Base-by-base conservation (phyloP, 2,888 invertebrate species). In the Cryptus armator region DNA sequence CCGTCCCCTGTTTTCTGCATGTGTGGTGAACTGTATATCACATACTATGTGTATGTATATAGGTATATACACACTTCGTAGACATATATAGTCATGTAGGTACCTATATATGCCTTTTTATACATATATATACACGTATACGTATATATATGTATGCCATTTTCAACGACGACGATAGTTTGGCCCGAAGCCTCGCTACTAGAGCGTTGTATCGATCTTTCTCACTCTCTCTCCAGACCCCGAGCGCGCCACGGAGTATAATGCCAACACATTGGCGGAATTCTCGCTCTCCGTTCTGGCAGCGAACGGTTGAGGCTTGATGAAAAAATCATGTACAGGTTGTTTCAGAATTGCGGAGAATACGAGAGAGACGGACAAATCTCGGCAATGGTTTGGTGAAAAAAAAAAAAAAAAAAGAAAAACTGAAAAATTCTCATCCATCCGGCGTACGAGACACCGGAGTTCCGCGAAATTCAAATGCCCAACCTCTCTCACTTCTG, bases 161-260 rank as follows among this genome's bases (percentile, higher is more conserved):
- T 88, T 88, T 85, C 83, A 83, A 80, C 81, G 72, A 51, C 81
- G 84, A 87, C 81, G 84, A 89, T 89, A 88, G 90, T 91, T 91
- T 89, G 90, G 90, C 90, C 90, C 90, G 88, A 89, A 89, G 89
- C 89, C 89, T 90, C 89, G 87, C 64, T 56, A 32, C 68, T 70
- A 32, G 53, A 48, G 56, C 87, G 86, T 87, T 87, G 88, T 90
- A 91, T 91, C 91, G 91, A 91, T 91, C 90, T 88, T 85, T 83
- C 86, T 83, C 43, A 48, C 68, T 77, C 72, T 56, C 76, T 64
- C 12, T 37, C 37, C 48, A 37, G 53, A 53, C 29, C 64, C 7
- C 32, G 44, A 43, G 68, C 32, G 56, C 64, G 53, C 43, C 43
- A 66, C 19, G 48, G 68, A 62, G 53, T 82, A 82, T 67, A 59